These are phyloP conservation scores for Tachyglossus aculeatus DNA, from an alignment of 2,797 vertebrate species.

Conservation along the genomic window DNA sequence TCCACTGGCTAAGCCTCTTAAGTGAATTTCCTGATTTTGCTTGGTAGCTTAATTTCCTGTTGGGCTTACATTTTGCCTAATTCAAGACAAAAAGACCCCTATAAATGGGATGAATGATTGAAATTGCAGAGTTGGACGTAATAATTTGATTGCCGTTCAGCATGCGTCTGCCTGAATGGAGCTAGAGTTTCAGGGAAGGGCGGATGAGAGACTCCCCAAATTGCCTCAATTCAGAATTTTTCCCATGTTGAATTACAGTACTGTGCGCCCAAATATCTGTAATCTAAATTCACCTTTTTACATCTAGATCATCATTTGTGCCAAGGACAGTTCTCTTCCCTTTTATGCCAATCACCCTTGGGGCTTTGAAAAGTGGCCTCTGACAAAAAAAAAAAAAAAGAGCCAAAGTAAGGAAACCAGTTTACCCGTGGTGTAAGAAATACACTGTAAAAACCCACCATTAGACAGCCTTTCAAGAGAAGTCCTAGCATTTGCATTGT, in stretches of 20 bases:
- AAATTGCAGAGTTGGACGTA: conserved; percentile 55
- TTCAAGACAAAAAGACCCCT: conserved; percentile 63
- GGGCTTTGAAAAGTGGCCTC: conserved; percentile 27
- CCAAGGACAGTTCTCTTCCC: conserved; percentile 43
- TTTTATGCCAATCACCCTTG: conserved; percentile 35
- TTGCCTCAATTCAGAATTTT: conserved; percentile 41
- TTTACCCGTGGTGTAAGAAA: too few species aligned
- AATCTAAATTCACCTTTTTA: conserved; percentile 42
- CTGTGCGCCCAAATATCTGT: conserved; percentile 21
- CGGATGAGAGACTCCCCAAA: conserved; percentile 36
- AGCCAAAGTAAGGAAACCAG: conserved; percentile 44
- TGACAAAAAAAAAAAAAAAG: conserved; percentile 40
- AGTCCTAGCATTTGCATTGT: conserved; percentile 15
- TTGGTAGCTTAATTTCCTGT: conserved; percentile 68
- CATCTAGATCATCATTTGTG: conserved; percentile 37
- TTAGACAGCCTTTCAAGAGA: conserved; percentile 38
- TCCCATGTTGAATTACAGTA: conserved; percentile 48
- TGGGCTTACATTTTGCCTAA: conserved; percentile 64
- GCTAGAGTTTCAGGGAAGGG: conserved; percentile 38
- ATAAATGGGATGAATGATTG: conserved; percentile 56
- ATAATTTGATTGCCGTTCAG: conserved; percentile 53
- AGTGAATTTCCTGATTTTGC: conserved; percentile 68
- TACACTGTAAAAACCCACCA: conserved; percentile 4
- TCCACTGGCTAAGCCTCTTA: conserved; percentile 53
- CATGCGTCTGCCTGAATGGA: conserved; percentile 39